Base-by-base conservation (phyloP, 2,113 vertebrate genomes). In the Lepus europaeus region DNA sequence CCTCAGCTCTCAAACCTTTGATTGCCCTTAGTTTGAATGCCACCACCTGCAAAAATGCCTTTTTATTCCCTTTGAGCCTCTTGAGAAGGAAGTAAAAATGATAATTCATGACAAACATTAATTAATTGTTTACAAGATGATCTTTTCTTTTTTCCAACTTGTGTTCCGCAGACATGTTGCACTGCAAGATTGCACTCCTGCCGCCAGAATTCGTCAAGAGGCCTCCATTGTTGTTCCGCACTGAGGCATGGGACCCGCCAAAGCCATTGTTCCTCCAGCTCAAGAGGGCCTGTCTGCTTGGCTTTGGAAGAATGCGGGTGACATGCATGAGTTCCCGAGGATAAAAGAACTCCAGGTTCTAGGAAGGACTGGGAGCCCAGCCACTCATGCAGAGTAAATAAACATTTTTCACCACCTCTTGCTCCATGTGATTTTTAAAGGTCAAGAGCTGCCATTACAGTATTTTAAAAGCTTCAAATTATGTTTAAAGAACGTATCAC, bases 21-120 rank as follows among this genome's bases (percentile, higher is more conserved):
- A 99, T 99, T 99, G 98, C 99, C 98, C 98, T 98, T 98, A 98
- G 98, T 98, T 98, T 99, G 99, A 99, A 99, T 98, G 99, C 98
- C 99, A 98, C 98, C 99, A 99, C 99, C 99, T 99, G 99, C 99
- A 99, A 99, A 99, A 99, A 99, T 99, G 98, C 98, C 98, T 98
- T 98, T 98, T 98, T 99, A 99, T 99, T 99, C 98, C 98, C 98
- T 98, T 98, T 98, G 98, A 98, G 98, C 98, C 98, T 98, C 98
- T 99, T 98, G 97, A 99, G 98, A 98, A 99, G 98, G 98, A 99
- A 99, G 98, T 98, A 98, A 98, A 99, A 98, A 98, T 99, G 98
- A 98, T 99, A 99, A 99, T 99, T 99, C 98, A 98, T 99, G 98
- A 98, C 98, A 98, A 99, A 98, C 98, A 98, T 99, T 99, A 99